Percentiles rank a stretch among this genome's conserved stretches.
Conservation (phyloP, 2,113 vertebrate genomes). For the Pitta sordida region DNA sequence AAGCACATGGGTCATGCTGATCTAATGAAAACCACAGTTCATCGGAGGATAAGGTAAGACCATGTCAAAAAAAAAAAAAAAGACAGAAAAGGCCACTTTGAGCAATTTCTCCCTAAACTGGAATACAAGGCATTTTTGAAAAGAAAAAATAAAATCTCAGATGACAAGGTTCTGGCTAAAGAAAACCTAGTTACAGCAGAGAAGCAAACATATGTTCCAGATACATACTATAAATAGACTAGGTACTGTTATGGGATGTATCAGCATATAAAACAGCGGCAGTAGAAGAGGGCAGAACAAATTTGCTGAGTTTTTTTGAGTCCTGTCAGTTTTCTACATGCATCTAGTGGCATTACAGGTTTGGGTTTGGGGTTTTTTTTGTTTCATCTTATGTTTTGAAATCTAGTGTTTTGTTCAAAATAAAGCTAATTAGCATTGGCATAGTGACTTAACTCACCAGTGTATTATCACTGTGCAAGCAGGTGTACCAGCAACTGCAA, state of each 20-base stretch:
- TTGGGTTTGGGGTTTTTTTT: not conserved
- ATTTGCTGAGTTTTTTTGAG: not conserved
- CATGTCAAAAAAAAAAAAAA: not conserved
- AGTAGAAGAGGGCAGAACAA: not conserved
- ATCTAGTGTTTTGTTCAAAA: conserved; percentile 65
- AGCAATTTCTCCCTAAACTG: not conserved
- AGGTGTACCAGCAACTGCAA: conserved; percentile 76
- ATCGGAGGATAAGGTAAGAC: not conserved
- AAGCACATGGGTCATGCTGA: not conserved
- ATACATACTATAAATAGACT: conserved; percentile 57
- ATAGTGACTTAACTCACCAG: conserved; percentile 71
- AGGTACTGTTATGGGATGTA: conserved; percentile 17
- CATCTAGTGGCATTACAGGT: not conserved
- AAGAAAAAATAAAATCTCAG: not conserved
- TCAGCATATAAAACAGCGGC: conserved; percentile 29
- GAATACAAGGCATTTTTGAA: not conserved
- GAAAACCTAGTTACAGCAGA: conserved; percentile 21
- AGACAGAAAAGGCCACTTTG: not conserved
- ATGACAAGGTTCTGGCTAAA: not conserved
- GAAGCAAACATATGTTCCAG: conserved; percentile 59
- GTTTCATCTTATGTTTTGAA: conserved; percentile 35
- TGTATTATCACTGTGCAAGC: conserved; percentile 77
- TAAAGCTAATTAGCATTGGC: conserved; percentile 77
- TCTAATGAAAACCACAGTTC: not conserved
- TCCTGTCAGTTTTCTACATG: not conserved